These are phyloP conservation scores for Aporophyla lueneburgensis DNA, from an alignment of 2,888 invertebrate genomes.

Conservation along the genomic window DNA sequence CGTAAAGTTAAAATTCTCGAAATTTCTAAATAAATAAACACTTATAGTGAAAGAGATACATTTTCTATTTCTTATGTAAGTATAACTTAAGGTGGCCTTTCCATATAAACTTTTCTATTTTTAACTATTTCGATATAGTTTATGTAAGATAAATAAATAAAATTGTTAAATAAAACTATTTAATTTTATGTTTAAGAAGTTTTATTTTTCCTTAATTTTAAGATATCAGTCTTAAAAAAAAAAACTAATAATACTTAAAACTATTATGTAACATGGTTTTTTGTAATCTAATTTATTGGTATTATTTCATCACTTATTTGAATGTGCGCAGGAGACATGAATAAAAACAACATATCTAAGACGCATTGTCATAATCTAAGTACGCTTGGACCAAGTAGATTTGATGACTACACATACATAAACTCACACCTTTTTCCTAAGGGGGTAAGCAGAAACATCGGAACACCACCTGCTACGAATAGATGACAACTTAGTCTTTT, in stretches of 20 bases:
- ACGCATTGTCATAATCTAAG: no score
- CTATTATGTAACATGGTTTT: slow-evolving; percentile 50
- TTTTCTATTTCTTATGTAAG: slow-evolving; percentile 70
- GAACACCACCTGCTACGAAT: no score
- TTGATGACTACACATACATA: no score
- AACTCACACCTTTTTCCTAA: no score
- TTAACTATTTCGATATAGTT: slow-evolving; percentile 87
- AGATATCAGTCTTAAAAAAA: slow-evolving; percentile 69
- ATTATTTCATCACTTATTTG: slow-evolving; percentile 2
- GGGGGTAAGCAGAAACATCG: no score
- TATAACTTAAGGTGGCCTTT: slow-evolving; percentile 87
- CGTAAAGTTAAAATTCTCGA: slow-evolving; percentile 63
- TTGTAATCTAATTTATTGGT: slow-evolving; percentile 10
- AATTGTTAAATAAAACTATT: slow-evolving; percentile 75
- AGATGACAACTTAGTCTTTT: no score
- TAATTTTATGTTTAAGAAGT: slow-evolving; percentile 68
- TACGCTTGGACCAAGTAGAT: no score
- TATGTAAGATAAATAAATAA: slow-evolving; percentile 85
- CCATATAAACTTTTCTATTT: slow-evolving; percentile 88
- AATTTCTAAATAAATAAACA: slow-evolving; percentile 50
- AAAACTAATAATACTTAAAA: slow-evolving; percentile 62
- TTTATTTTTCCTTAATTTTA: slow-evolving; percentile 66
- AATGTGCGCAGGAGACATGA: slow-evolving; percentile 15
- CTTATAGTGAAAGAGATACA: slow-evolving; percentile 50
- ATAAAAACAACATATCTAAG: not conserved